phyloP scores from a whole-genome alignment of 2,797 vertebrate species.

The Astyanax mexicanus region DNA sequence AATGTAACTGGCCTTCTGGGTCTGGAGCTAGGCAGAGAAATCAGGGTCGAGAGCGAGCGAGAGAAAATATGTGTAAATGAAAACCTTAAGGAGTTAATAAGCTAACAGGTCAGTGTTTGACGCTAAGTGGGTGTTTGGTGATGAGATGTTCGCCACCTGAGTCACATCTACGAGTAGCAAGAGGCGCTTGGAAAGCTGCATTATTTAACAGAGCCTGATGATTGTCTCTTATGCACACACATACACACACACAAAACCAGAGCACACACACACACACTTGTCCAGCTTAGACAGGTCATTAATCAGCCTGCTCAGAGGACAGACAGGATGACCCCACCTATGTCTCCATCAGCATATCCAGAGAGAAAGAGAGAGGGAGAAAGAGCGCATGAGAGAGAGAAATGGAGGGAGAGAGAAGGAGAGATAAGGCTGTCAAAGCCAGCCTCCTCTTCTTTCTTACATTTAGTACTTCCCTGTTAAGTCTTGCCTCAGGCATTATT shows the following conservation, averaged over 20 bases:
- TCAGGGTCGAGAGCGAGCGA: constrained; percentile 45
- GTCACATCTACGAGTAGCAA: constrained; percentile 58
- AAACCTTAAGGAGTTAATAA: constrained; percentile 58
- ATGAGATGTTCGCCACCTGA: constrained; percentile 52
- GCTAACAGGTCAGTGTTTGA: constrained; percentile 55
- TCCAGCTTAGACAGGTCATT: constrained; percentile 61
- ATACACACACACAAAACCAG: not conserved
- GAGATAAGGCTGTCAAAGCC: constrained; percentile 11
- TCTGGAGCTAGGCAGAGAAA: constrained; percentile 47
- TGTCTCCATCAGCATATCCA: constrained; percentile 45
- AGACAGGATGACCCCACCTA: constrained; percentile 48
- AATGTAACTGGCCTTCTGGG: constrained; percentile 2
- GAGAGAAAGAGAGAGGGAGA: constrained; percentile 22
- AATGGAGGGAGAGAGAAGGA: constrained; percentile 18
- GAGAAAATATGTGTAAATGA: constrained; percentile 52
- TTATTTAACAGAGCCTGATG: constrained; percentile 47
- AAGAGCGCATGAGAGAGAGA: constrained; percentile 9
- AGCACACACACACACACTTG: constrained; percentile 40
- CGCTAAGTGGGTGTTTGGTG: constrained; percentile 58
- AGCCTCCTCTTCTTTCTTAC: constrained; percentile 18
- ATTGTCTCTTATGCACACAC: not conserved
- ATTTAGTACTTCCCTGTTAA: constrained; percentile 30
- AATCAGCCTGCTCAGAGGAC: constrained; percentile 52
- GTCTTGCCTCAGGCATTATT: constrained; percentile 49
- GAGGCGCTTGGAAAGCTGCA: constrained; percentile 37